phyloP scores from a whole-genome alignment of 2,888 invertebrate species.

The Agrotis puta region DNA sequence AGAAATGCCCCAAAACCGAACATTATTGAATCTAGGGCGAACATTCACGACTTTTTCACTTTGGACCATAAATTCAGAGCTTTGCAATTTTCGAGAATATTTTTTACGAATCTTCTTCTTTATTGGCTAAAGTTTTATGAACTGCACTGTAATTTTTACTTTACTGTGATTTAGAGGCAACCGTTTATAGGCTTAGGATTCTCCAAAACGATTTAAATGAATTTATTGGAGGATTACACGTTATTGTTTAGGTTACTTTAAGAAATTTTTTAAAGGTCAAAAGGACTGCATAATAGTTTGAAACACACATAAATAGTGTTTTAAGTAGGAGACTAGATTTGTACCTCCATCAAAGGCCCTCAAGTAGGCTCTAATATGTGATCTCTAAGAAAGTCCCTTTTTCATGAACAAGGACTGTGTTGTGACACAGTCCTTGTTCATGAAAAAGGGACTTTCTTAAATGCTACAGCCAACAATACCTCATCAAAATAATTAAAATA shows the following conservation, averaged over 20 bases:
- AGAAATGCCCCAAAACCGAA: slow-evolving; percentile 17
- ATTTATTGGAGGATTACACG: slow-evolving; percentile 45
- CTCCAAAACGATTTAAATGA: slow-evolving; percentile 28
- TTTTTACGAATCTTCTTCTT: slow-evolving; percentile 39
- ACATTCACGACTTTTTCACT: slow-evolving; percentile 5
- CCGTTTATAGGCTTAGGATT: slow-evolving; percentile 38
- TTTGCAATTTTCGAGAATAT: slow-evolving; percentile 35
- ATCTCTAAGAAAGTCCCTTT: no score
- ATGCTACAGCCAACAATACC: no score
- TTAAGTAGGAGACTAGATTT: no score
- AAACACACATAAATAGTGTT: neutral
- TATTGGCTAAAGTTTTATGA: slow-evolving; percentile 33
- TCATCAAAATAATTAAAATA: no score
- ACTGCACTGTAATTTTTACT: slow-evolving; percentile 44
- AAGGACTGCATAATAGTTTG: neutral
- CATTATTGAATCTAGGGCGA: slow-evolving; percentile 26
- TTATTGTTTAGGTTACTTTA: slow-evolving; percentile 33
- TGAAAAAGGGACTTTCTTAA: no score
- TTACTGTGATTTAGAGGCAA: slow-evolving; percentile 32
- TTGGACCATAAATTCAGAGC: slow-evolving; percentile 20
- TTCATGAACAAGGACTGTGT: no score
- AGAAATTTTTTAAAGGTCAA: neutral
- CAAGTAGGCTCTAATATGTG: no score
- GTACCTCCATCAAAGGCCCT: no score
- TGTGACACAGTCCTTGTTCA: no score